Conservation (phyloP, 2,113 vertebrate species). For the Mus pahari region DNA sequence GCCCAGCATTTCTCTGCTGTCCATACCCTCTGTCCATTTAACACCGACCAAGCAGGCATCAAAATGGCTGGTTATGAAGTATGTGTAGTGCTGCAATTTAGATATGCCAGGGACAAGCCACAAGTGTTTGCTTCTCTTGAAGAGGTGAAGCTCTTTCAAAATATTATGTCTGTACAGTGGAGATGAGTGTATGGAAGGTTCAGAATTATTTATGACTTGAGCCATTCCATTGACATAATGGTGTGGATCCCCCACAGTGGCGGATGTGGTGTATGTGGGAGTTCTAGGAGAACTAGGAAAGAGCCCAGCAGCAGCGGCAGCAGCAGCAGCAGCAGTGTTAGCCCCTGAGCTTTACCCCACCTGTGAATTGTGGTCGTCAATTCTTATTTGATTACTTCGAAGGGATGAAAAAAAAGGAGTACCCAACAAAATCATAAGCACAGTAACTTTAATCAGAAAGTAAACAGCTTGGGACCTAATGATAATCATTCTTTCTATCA, state of each 20-base stretch:
- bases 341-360: neutral
- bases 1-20: neutral
- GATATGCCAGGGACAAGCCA: neutral
- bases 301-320: no score
- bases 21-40: neutral
- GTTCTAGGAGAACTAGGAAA: no score
- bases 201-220: neutral
- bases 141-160: neutral
- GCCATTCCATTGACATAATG: neutral
- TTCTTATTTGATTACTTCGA: neutral
- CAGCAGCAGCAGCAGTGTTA: no score
- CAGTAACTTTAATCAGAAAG: neutral
- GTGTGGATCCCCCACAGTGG: neutral
- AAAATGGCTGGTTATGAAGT: neutral
- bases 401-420: neutral
- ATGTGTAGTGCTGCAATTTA: neutral
- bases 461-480: neutral
- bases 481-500: slow-evolving; percentile 9
- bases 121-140: neutral
- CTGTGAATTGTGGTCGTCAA: slow-evolving; percentile 23
- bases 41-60: neutral
- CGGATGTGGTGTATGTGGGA: neutral
- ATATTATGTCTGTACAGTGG: neutral
- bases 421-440: neutral
- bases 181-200: neutral